A percentile compares a stretch with the other conserved stretches of the same genome.
These are phyloP conservation scores for Phylloscopus collybita DNA, from an alignment of 2,797 vertebrate species.

Conservation along the genomic window DNA sequence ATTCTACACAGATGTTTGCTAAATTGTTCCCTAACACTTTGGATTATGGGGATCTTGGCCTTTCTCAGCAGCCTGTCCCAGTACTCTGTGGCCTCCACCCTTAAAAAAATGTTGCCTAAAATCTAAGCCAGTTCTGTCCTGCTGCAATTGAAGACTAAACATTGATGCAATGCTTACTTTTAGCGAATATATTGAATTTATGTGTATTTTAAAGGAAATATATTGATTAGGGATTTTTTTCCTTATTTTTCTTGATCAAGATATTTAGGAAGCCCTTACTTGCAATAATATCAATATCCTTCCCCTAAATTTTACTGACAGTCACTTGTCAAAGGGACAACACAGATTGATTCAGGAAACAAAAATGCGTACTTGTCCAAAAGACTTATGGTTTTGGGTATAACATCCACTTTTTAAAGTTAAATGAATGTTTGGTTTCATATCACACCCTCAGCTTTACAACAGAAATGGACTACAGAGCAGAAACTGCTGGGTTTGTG, in stretches of 20 bases:
- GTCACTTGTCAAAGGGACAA: background rate
- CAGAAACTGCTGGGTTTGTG: background rate
- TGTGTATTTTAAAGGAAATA: background rate
- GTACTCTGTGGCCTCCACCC: fast-evolving
- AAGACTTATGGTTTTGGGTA: background rate
- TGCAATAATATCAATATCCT: background rate
- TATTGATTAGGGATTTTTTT: background rate
- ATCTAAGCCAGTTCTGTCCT: background rate
- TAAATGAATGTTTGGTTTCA: background rate
- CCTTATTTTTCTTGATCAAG: background rate
- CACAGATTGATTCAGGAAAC: background rate
- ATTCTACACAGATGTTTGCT: background rate
- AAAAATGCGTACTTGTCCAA: background rate
- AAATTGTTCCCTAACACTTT: background rate
- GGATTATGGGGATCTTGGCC: background rate
- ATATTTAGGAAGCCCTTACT: background rate
- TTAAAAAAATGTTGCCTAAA: background rate
- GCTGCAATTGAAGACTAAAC: background rate
- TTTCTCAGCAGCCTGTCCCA: background rate
- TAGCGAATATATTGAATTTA: background rate
- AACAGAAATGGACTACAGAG: background rate
- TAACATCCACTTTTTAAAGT: background rate
- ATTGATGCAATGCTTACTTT: background rate
- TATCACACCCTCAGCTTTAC: background rate
- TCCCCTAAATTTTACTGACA: background rate